A percentile compares a stretch with the other conserved stretches of the same genome.
These are phyloP conservation scores for Drosophila atripex DNA, from an alignment of 2,888 invertebrate genomes.

Conservation along the genomic window DNA sequence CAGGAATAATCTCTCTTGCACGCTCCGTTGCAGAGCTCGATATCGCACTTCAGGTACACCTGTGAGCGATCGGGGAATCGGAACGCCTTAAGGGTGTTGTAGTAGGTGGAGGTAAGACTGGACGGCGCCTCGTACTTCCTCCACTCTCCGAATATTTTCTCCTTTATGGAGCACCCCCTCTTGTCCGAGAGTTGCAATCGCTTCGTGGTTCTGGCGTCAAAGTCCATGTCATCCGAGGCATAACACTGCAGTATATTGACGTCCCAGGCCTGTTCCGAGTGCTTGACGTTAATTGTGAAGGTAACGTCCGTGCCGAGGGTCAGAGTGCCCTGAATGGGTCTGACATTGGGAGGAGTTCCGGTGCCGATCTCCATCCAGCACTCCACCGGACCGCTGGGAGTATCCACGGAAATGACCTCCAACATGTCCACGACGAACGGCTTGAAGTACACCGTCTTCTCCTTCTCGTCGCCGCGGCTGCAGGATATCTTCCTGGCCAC, in stretches of 20 bases:
- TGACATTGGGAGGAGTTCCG: constrained; percentile 88
- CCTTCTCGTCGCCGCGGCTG: constrained; percentile 81
- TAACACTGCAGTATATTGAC: constrained; percentile 89
- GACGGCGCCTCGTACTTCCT: constrained; percentile 86
- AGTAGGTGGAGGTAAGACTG: constrained; percentile 87
- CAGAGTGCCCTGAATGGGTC: constrained; percentile 86
- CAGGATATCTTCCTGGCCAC: constrained; percentile 87
- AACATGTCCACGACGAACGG: constrained; percentile 89
- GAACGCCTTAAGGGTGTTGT: constrained; percentile 89
- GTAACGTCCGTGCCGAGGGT: constrained; percentile 89
- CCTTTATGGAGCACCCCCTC: constrained; percentile 88
- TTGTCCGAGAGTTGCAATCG: constrained; percentile 88
- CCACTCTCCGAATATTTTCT: constrained; percentile 88
- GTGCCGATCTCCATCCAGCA: constrained; percentile 92
- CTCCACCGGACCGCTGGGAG: constrained; percentile 87
- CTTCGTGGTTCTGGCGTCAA: constrained; percentile 86
- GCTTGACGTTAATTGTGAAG: constrained; percentile 88
- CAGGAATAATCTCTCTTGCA: constrained; percentile 72
- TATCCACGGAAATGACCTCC: constrained; percentile 88
- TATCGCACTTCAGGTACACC: constrained; percentile 90
- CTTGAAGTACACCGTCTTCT: constrained; percentile 82
- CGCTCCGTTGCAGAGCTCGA: constrained; percentile 84
- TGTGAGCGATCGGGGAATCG: constrained; percentile 90
- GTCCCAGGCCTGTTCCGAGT: constrained; percentile 87
- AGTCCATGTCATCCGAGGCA: constrained; percentile 88